Evolutionary conservation across 1,140 invertebrate genomes (phyloP), one percentile per base, ranked within the genome.

Genomic region (Rhizoglyphus robini): DNA sequence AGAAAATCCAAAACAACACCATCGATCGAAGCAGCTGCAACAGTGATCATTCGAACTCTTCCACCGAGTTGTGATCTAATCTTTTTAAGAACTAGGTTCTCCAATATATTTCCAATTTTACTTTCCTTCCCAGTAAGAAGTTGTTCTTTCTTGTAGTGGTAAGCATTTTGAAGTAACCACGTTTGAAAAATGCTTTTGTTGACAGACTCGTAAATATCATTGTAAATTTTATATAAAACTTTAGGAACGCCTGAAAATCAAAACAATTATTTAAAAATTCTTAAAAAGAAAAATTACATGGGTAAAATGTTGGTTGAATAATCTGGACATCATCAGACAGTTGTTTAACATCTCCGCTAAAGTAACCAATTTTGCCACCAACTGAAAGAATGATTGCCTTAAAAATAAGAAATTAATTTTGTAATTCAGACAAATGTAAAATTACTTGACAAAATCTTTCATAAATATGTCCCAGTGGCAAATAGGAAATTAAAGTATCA

Each of bases 381-480:
- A 3, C 68, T 46, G 48, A 1, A 27, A 51, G 29, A 4, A 4
- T 51, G 18, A 51, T 5, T n/a, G n/a, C n/a, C n/a, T n/a, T n/a
- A n/a, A n/a, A n/a, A 5, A 49, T 20, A 49, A 20, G 18, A 4
- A 5, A 11, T 4, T 11, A 20, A 23, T 11, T 5, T 5, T 11
- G 47, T 5, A 20, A 20, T 4, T 61, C 27, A n/a, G n/a, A 5
- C 25, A 47, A 25, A 36, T 32, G 70, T 75, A 23, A 65, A 25
- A 48, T 23, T 34, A 87, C 84, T 79, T 92, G 88, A 76, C 88
- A 93, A 75, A 87, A 90, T 57, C 88, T 80, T 76, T 94, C 90
- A 70, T 96, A 83, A 90, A 96, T 96, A 74, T 98, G 95, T 46
- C 94, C 93, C 70, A 98, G 76, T 1, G 95, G 95, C 65, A 99